A percentile compares a stretch with the other conserved stretches of the same genome.
Conservation (phyloP, 2,888 invertebrate species). For the Balanococcus diminutus region DNA sequence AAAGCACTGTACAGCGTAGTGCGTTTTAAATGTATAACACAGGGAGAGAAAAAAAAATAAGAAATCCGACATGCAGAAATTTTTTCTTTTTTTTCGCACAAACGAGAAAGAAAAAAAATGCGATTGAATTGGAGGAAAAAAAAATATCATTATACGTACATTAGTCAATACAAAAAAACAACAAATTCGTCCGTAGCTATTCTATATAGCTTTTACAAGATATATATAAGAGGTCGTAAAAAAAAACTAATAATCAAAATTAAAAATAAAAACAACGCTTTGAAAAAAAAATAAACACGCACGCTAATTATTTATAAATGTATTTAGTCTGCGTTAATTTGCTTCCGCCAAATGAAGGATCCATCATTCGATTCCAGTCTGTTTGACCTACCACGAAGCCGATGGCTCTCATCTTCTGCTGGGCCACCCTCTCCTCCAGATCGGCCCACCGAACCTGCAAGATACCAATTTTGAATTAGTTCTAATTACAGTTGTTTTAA, state of each 20-base stretch:
- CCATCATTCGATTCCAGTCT: slow-evolving; percentile 94
- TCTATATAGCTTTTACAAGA: not conserved
- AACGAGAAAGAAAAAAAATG: not conserved
- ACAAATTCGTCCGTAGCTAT: not conserved
- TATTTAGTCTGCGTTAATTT: slow-evolving; percentile 94
- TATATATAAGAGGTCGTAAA: not conserved
- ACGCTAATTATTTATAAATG: slow-evolving; percentile 64
- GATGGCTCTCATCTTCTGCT: slow-evolving; percentile 90
- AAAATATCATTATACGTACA: not conserved
- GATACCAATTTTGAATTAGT: not conserved
- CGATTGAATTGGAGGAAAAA: not conserved
- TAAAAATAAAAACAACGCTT: slow-evolving; percentile 12
- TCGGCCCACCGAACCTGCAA: slow-evolving; percentile 96
- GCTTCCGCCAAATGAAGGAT: slow-evolving; percentile 84
- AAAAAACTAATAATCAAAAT: not conserved
- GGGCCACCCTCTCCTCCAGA: slow-evolving; percentile 88
- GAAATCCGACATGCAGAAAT: not conserved
- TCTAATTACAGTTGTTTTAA: too few relatives aligned
- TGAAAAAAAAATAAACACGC: too few relatives aligned
- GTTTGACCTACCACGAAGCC: slow-evolving; percentile 98
- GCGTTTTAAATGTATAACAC: not conserved
- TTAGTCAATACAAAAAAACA: not conserved
- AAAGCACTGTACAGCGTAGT: not conserved
- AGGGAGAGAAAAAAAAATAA: not conserved
- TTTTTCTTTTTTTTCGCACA: not conserved